These are phyloP conservation scores for Platyscapa corneri DNA, from an alignment of 1,140 invertebrate genomes.

Conservation along the genomic window DNA sequence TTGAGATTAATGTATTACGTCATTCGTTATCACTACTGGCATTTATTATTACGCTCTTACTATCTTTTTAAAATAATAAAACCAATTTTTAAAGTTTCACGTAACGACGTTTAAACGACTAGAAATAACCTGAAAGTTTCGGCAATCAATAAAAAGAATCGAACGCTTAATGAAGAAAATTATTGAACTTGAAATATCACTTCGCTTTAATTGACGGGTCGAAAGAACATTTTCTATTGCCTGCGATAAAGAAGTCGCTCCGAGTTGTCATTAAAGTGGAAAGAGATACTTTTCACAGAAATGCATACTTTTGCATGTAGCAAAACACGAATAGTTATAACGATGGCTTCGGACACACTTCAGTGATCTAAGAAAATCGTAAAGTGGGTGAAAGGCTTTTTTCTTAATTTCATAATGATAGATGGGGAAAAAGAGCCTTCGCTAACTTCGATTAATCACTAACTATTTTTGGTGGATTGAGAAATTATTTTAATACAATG, in stretches of 20 bases:
- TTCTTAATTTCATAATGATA: not conserved
- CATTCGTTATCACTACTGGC: no score
- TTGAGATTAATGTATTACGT: no score
- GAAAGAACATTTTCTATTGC: slow-evolving; percentile 34
- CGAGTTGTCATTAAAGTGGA: not conserved
- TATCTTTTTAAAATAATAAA: no score
- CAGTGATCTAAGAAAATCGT: not conserved
- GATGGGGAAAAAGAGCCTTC: not conserved
- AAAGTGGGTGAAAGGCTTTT: not conserved
- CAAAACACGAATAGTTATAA: not conserved
- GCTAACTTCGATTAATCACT: no score
- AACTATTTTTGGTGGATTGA: no score
- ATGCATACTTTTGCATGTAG: not conserved
- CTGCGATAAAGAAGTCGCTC: slow-evolving; percentile 1
- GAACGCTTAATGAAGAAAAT: slow-evolving; percentile 30
- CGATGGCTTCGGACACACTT: not conserved
- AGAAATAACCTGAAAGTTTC: not conserved
- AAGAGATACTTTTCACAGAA: not conserved
- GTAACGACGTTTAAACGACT: not conserved
- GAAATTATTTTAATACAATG: no score
- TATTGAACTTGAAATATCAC: not conserved
- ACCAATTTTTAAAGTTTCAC: not conserved
- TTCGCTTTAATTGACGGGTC: slow-evolving; percentile 1
- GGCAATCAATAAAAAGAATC: not conserved
- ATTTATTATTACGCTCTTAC: no score